These are phyloP conservation scores for Celastrina argiolus DNA, from an alignment of 2,888 invertebrate species.

Conservation along the genomic window DNA sequence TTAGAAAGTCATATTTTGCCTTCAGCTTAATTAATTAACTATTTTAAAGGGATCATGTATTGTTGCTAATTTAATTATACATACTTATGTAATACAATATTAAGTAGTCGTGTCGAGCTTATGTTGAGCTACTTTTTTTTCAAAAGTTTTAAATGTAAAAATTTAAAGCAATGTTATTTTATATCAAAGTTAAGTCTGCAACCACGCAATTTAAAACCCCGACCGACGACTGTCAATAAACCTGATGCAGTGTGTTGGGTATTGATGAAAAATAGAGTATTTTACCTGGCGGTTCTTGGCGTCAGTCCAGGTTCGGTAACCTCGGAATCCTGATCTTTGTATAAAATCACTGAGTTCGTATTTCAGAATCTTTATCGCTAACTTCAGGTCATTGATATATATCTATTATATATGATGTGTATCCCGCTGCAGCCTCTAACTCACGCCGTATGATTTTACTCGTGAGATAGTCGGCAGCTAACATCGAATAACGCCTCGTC, in stretches of 20 bases:
- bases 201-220: background rate
- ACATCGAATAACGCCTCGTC: slow-evolving; percentile 60
- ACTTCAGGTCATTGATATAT: no score
- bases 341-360: background rate
- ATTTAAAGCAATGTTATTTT: background rate
- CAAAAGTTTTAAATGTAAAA: background rate
- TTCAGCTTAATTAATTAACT: background rate
- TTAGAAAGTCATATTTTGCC: background rate
- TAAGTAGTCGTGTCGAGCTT: background rate
- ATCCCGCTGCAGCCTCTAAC: slow-evolving; percentile 28
- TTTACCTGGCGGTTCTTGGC: background rate
- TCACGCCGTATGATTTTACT: slow-evolving; percentile 30
- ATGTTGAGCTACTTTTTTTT: background rate
- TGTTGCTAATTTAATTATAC: background rate
- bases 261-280: background rate
- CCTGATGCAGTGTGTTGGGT: background rate
- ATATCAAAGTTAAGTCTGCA: background rate
- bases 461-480: slow-evolving; percentile 59
- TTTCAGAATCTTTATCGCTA: background rate
- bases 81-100: background rate
- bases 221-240: background rate
- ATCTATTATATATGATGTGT: background rate
- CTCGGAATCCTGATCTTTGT: background rate
- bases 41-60: background rate
- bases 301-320: background rate